Evolutionary conservation across 1,140 invertebrate genomes (phyloP), one percentile per base, ranked within the genome.

Genomic region (Drosophila punjabiensis): DNA sequence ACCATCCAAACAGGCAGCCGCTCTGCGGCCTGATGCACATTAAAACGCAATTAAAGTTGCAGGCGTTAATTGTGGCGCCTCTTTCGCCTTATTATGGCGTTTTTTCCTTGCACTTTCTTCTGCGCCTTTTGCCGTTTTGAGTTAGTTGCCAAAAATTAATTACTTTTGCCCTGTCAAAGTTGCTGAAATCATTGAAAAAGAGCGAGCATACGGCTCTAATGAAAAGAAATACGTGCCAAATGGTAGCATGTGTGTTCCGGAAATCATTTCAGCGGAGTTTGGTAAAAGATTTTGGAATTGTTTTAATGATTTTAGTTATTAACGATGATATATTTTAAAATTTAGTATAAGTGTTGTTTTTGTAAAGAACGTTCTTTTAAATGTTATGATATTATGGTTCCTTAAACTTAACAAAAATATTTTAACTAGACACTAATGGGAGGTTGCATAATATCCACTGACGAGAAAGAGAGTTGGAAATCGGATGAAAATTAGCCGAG

Each of bases 21-120:
- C 47, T 77, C 56, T 79, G 76, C 43, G 76, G 66, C 59, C 75
- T 58, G 70, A 41, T 79, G 75, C 73, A 78, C 67, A 90, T 90
- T 89, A 79, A 80, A 90, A 90, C 79, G 85, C 86, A 90, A 82
- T 89, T 90, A 82, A 89, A 86, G 86, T 89, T 80, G 82, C 79
- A 80, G 53, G 79, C 86, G 87, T 82, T 86, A 86, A 89, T 89
- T 89, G 86, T 77, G 79, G 16, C 75, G 68, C 58, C 73, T 59
- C 13, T 28, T 24, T 37, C 41, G 60, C 43, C 28, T 45, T 58
- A 50, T 76, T 65, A 37, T 35, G 47, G 18, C 18, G 10, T 37
- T 52, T 69, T 62, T 30, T 5, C 13, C n/a, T 16, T n/a, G n/a
- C 35, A 58, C 14, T 58, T 58, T 16, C 20, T 2, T 28, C 35